Conservation (phyloP, 2,888 invertebrate species). For the Phlogophora meticulosa region DNA sequence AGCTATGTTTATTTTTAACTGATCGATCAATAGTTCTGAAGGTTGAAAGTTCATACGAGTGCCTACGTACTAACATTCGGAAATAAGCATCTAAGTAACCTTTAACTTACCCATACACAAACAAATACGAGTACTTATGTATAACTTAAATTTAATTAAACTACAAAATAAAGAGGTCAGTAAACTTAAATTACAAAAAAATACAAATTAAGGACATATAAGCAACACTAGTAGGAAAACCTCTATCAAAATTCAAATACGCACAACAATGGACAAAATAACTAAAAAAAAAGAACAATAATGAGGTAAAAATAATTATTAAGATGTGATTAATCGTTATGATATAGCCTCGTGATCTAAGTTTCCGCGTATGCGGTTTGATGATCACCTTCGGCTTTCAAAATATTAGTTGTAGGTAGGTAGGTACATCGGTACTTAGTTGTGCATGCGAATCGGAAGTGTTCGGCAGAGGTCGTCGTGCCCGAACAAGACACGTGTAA, state of each 20-base stretch:
- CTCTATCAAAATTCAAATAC: constrained; percentile 28
- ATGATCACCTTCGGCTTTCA: constrained; percentile 84
- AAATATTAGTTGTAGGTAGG: constrained; percentile 78
- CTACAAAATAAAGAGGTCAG: constrained; percentile 13
- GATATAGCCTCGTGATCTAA: constrained; percentile 50
- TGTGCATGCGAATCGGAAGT: constrained; percentile 90
- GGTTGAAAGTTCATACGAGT: constrained; percentile 38
- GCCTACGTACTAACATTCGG: not conserved
- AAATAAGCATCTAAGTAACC: constrained; percentile 1
- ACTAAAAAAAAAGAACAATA: constrained; percentile 27
- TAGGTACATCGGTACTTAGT: too few relatives aligned
- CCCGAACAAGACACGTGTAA: constrained; percentile 82
- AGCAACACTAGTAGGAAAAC: constrained; percentile 23
- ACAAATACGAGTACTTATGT: constrained; percentile 19
- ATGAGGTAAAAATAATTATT: constrained; percentile 29
- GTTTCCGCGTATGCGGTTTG: constrained; percentile 76
- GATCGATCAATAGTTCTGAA: constrained; percentile 47
- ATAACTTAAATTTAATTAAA: constrained; percentile 1
- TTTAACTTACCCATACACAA: constrained; percentile 15
- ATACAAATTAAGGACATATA: constrained; percentile 12
- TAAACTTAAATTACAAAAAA: constrained; percentile 8
- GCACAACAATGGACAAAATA: constrained; percentile 30
- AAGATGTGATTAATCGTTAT: constrained; percentile 45
- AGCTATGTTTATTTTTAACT: constrained; percentile 49
- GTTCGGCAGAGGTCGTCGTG: constrained; percentile 84